Base-by-base conservation (phyloP, 37 sponge, comb jelly and placozoan genomes). In the Corticium candelabrum region DNA sequence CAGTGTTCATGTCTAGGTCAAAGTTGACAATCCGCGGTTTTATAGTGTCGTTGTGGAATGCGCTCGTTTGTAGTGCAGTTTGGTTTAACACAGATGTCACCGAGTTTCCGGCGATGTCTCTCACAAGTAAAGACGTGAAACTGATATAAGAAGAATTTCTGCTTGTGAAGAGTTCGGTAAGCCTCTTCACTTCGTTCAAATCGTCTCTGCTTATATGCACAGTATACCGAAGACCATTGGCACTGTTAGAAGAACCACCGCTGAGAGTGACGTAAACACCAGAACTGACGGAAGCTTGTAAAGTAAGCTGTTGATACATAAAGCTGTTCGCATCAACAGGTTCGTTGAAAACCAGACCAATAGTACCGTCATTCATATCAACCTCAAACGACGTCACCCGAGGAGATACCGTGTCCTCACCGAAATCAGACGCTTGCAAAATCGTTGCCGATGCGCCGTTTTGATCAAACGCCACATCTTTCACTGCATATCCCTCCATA, bases 1-100 rank as follows among this genome's bases (percentile, higher is more conserved):
- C 95, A 7, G 39, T 78, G 69, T 94, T 56, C 91, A 94, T 90
- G 80, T 94, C 89, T n/a, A 94, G 87, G 68, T 80, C 84, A 82
- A 88, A 94, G 34, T 83, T 74, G n/a, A 83, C 56, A 7, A 94
- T 36, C 11, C 86, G 29, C 40, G 95, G 95, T 1, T 74, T 67
- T 30, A 91, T 89, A 15, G 87, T 90, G 81, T 94, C 95, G 57
- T 82, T 84, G 56, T 21, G 21, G 11, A 21, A 84, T 78, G 76
- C n/a, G 27, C 71, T 69, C 34, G 87, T 76, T 43, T 79, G 78
- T 30, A 88, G 37, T 27, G 95, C 81, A 0, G 74, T 32, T 7
- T 69, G 37, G 2, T 75, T 74, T n/a, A 11, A 34, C 15, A 94
- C 50, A 7, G 74, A 62, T 35, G 39, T 40, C 0, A 90, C 74